Conservation (phyloP, 2,113 vertebrate species). For the Paralichthys olivaceus region DNA sequence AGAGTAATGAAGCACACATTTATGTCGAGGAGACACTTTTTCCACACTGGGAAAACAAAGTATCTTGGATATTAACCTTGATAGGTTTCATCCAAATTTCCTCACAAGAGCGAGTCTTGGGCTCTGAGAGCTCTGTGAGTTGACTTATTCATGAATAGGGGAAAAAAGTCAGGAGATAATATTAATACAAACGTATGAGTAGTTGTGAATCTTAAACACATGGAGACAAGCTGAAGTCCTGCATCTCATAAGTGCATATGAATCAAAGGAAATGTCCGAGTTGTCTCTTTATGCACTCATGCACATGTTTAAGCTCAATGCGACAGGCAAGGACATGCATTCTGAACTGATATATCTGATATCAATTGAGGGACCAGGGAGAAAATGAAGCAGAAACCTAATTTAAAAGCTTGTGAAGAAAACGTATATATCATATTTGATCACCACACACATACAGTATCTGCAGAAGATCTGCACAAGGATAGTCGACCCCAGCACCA, state of each 20-base stretch:
- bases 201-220: neutral
- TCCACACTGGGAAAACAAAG: neutral
- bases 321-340: neutral
- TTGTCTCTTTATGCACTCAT: neutral
- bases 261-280: neutral
- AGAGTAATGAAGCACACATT: slow-evolving; percentile 23
- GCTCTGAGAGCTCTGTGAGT: neutral
- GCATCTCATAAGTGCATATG: neutral
- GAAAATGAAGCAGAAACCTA: neutral
- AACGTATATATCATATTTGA: neutral
- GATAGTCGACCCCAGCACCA: neutral
- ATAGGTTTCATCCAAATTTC: slow-evolving; percentile 18
- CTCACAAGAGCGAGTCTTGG: slow-evolving; percentile 5
- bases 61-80: neutral
- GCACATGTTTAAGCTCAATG: neutral
- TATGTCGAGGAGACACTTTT: slow-evolving; percentile 7
- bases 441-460: neutral
- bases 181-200: neutral
- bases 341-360: neutral
- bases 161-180: neutral
- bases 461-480: neutral
- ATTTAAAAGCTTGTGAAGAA: neutral
- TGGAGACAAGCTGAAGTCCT: neutral
- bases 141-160: neutral
- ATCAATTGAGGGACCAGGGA: neutral